These are phyloP conservation scores for Eupithecia vulgata DNA, from an alignment of 2,888 invertebrate species.

Conservation along the genomic window DNA sequence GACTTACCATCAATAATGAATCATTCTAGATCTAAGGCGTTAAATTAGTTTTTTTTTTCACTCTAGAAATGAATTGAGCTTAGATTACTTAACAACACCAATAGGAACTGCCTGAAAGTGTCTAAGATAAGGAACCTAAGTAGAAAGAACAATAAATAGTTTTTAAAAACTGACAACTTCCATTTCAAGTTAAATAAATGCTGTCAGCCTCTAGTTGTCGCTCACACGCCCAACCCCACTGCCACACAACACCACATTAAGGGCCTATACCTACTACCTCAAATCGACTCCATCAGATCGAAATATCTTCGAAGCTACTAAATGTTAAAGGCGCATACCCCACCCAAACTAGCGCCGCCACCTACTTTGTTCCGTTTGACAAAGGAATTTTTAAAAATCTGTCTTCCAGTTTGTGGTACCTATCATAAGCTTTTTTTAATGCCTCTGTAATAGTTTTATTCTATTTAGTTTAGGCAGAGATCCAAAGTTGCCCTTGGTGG, in stretches of 20 bases:
- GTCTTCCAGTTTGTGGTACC: no score
- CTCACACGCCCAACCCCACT: neutral
- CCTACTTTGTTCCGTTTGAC: no score
- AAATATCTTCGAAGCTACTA: no score
- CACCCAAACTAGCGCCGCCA: no score
- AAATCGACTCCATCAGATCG: no score
- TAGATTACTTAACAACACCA: neutral
- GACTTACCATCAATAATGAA: constrained; percentile 5
- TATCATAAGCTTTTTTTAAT: no score
- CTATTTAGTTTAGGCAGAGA: no score
- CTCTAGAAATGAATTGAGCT: neutral
- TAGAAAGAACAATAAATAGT: constrained; percentile 4
- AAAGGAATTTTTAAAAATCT: no score
- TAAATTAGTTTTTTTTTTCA: neutral
- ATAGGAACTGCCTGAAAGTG: neutral
- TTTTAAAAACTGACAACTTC: neutral
- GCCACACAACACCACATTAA: neutral
- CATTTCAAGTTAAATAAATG: neutral
- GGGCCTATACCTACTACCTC: no score
- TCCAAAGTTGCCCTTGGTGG: no score
- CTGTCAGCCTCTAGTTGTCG: neutral
- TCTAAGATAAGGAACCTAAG: neutral
- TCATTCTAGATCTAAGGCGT: neutral
- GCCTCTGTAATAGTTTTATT: no score
- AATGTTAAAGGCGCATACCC: no score